A percentile compares a stretch with the other conserved stretches of the same genome.
These are phyloP conservation scores for Tetropium fuscum DNA, from an alignment of 2,888 invertebrate genomes.

Conservation along the genomic window DNA sequence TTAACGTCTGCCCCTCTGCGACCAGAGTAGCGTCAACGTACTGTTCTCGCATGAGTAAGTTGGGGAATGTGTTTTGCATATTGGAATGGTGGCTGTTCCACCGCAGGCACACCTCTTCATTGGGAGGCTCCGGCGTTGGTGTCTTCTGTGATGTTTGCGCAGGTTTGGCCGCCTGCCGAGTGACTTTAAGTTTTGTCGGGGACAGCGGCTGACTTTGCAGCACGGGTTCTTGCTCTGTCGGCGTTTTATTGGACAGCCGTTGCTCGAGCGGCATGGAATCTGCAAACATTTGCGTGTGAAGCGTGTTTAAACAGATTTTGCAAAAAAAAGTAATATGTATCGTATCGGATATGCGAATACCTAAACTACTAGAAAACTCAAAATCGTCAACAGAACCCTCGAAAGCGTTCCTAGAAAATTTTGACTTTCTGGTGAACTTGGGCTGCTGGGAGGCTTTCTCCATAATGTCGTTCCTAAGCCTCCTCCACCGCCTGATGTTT, in stretches of 20 bases:
- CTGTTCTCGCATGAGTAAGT: slow-evolving; percentile 66
- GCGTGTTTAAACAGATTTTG: too few relatives aligned
- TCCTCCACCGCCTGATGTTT: slow-evolving; percentile 59
- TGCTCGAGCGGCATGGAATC: slow-evolving; percentile 59
- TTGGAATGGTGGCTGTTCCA: slow-evolving; percentile 71
- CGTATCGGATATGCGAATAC: slow-evolving; percentile 15
- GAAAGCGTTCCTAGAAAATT: neutral
- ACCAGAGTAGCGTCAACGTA: slow-evolving; percentile 71
- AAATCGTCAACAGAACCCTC: slow-evolving; percentile 6
- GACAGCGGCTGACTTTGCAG: slow-evolving; percentile 58
- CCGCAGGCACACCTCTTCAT: slow-evolving; percentile 65
- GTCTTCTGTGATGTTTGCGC: slow-evolving; percentile 31
- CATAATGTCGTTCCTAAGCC: slow-evolving; percentile 47
- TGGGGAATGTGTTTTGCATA: slow-evolving; percentile 69
- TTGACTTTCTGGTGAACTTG: slow-evolving; percentile 30
- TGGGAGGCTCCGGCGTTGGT: slow-evolving; percentile 35
- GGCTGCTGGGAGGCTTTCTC: slow-evolving; percentile 35
- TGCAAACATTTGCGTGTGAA: slow-evolving; percentile 35
- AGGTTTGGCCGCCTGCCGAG: slow-evolving; percentile 49
- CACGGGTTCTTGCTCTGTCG: slow-evolving; percentile 37
- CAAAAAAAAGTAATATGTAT: neutral
- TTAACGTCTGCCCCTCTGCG: slow-evolving; percentile 68
- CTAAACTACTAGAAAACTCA: slow-evolving; percentile 29
- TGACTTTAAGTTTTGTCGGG: slow-evolving; percentile 61
- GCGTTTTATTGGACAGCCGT: slow-evolving; percentile 41